Percentiles rank a stretch among this genome's conserved stretches.
Conservation (phyloP, 2,797 vertebrate genomes). For the Philypnodon macrostomus region DNA sequence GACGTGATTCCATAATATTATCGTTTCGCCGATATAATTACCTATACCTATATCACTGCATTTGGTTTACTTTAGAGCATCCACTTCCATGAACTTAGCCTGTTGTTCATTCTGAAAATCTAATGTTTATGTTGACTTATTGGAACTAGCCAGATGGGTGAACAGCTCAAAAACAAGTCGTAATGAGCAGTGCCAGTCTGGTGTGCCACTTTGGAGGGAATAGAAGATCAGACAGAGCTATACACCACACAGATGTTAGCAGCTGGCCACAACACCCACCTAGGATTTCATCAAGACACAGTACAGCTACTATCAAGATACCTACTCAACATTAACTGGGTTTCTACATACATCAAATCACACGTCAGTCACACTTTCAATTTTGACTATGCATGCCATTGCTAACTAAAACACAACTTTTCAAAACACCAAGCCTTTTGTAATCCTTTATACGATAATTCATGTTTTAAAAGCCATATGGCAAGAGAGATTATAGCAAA, state of each 20-base stretch:
- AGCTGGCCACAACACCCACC: slow-evolving; percentile 45
- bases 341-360: not conserved
- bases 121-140: slow-evolving; percentile 70
- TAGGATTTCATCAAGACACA: slow-evolving; percentile 26
- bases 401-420: slow-evolving; percentile 23
- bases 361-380: not conserved
- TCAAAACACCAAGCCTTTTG: slow-evolving; percentile 62
- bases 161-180: slow-evolving; percentile 72
- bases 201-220: slow-evolving; percentile 61
- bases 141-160: slow-evolving; percentile 68
- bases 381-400: slow-evolving; percentile 16
- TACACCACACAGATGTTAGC: slow-evolving; percentile 61
- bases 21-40: too few relatives aligned
- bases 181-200: slow-evolving; percentile 74
- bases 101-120: slow-evolving; percentile 32
- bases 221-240: slow-evolving; percentile 69
- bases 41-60: too few relatives aligned
- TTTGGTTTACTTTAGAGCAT: slow-evolving; percentile 10
- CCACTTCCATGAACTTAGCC: slow-evolving; percentile 17
- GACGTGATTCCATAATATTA: too few relatives aligned
- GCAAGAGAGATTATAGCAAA: slow-evolving; percentile 21
- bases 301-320: slow-evolving; percentile 14
- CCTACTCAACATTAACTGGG: slow-evolving; percentile 1
- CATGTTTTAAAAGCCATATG: slow-evolving; percentile 59
- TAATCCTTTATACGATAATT: slow-evolving; percentile 43